Evolutionary conservation across 92 coral and sea anemone species (phyloP).

Genomic region (Heliopora coerulea): DNA sequence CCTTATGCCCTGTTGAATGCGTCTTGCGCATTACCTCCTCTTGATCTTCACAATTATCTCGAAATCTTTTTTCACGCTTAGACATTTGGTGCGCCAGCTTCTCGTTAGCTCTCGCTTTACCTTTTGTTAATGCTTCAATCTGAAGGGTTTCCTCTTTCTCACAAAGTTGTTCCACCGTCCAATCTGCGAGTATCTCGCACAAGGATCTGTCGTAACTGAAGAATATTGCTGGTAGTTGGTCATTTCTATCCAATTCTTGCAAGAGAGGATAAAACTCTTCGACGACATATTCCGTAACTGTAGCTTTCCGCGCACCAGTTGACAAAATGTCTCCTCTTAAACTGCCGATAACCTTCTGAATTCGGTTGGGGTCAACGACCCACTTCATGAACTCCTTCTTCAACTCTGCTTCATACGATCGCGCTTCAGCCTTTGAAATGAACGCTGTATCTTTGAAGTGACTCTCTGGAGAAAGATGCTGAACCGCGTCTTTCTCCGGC

Average conservation of each 20-base stretch:
- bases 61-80: constrained; percentile 9
- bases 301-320: background rate
- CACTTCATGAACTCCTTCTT: constrained; percentile 53
- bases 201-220: constrained; percentile 28
- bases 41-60: constrained; percentile 17
- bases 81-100: constrained; percentile 1
- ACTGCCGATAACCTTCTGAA: constrained; percentile 28
- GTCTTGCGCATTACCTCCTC: constrained; percentile 2
- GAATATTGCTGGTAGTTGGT: constrained; percentile 28
- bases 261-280: background rate
- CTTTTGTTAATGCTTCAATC: background rate
- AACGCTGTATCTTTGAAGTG: constrained; percentile 50
- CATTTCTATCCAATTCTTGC: constrained; percentile 1
- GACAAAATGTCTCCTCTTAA: background rate
- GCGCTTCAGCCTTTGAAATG: constrained; percentile 47
- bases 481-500: constrained; percentile 52
- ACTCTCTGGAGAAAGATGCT: constrained; percentile 54
- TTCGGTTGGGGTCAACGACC: constrained; percentile 30
- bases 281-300: background rate
- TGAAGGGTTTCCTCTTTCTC: constrained; percentile 1
- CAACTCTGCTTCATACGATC: constrained; percentile 57
- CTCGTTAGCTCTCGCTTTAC: constrained; percentile 3
- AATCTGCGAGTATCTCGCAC: constrained; percentile 13
- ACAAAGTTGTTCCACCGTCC: background rate
- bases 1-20: constrained; percentile 5